Evolutionary conservation across 2,888 invertebrate species (phyloP).

Genomic region (Aspidapion aeneum): DNA sequence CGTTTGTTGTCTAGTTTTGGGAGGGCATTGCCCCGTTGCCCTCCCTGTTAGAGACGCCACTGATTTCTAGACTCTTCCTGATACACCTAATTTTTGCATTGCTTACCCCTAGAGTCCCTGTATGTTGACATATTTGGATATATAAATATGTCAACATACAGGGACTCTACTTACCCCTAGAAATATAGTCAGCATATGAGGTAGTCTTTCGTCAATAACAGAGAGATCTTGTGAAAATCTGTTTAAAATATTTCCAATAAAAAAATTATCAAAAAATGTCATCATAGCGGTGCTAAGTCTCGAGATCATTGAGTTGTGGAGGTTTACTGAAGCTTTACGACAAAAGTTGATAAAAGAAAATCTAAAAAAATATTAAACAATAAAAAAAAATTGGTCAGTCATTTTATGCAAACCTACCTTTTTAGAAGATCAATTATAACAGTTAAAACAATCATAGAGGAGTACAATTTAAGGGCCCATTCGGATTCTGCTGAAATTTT

Average conservation of each 20-base stretch:
- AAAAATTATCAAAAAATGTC: slow-evolving; percentile 38
- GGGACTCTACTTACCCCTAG: slow-evolving; percentile 31
- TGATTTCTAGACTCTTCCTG: no score
- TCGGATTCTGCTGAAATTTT: slow-evolving; percentile 3
- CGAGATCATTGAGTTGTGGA: slow-evolving; percentile 36
- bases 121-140: no score
- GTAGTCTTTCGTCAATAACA: slow-evolving; percentile 35
- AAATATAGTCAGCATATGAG: slow-evolving; percentile 25
- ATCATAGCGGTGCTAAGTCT: slow-evolving; percentile 33
- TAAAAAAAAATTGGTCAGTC: no score
- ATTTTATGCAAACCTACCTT: not conserved
- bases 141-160: no score
- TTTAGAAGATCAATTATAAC: slow-evolving; percentile 31
- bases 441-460: slow-evolving; percentile 31
- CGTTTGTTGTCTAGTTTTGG: no score
- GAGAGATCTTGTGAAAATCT: slow-evolving; percentile 39
- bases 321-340: slow-evolving; percentile 31
- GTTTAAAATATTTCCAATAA: slow-evolving; percentile 40
- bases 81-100: no score
- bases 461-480: slow-evolving; percentile 32
- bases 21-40: no score
- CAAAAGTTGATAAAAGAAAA: slow-evolving; percentile 30
- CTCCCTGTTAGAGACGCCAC: no score
- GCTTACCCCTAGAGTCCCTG: no score
- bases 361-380: no score